Evolutionary conservation across 2,797 vertebrate genomes (phyloP).

Genomic region (Nannoperca australis): DNA sequence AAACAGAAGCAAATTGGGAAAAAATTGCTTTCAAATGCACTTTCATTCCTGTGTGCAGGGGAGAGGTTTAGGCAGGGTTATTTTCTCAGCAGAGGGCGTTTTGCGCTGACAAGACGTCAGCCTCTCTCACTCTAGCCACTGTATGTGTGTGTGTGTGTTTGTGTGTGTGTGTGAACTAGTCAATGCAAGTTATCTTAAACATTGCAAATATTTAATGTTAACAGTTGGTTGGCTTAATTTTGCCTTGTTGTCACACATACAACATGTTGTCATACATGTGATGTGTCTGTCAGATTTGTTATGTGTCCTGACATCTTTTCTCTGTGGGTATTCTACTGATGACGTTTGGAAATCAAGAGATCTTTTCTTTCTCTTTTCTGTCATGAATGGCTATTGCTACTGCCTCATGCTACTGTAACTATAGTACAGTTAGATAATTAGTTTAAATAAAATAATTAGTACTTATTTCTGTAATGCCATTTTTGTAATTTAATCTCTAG

Average conservation of each 20-base stretch:
- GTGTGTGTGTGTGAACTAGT: not conserved
- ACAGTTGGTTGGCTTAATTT: not conserved
- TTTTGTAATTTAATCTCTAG: not conserved
- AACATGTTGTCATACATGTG: not conserved
- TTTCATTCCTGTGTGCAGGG: conserved; percentile 70
- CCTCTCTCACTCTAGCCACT: conserved; percentile 37
- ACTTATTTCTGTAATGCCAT: not conserved
- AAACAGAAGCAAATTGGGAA: conserved; percentile 81
- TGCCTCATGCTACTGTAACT: not conserved
- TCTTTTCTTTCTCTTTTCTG: not conserved
- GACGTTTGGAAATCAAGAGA: not conserved
- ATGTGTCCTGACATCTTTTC: not conserved
- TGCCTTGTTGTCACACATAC: not conserved
- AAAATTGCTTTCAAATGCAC: conserved; percentile 79
- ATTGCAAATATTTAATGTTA: not conserved
- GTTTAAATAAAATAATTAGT: not conserved
- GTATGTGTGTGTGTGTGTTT: conserved; percentile 16
- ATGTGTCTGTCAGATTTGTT: not conserved
- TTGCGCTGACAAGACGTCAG: conserved; percentile 61
- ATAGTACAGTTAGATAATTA: not conserved
- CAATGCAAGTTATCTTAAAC: not conserved
- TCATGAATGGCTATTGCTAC: not conserved
- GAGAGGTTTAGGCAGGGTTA: conserved; percentile 65
- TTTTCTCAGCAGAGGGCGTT: conserved; percentile 72
- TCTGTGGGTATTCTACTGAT: not conserved